phyloP scores from a whole-genome alignment of 2,888 invertebrate species.

The Apocheima hispidaria region DNA sequence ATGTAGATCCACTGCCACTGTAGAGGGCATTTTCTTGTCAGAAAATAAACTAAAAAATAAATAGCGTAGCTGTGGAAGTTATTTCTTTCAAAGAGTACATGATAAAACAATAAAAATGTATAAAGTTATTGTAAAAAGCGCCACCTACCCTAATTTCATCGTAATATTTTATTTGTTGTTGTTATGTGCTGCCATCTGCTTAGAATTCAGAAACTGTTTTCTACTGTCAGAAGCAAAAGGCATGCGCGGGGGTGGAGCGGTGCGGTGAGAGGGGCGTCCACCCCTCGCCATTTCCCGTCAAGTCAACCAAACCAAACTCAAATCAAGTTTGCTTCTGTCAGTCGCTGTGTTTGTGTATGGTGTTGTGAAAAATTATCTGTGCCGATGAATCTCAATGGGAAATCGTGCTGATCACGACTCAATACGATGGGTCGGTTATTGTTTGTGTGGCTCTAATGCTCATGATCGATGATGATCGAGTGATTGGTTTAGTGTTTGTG shows the following conservation, averaged over 20 bases:
- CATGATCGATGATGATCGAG: constrained; percentile 83
- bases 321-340: constrained; percentile 85
- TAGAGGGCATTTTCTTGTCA: too few relatives aligned
- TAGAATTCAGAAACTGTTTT: constrained; percentile 27
- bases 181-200: constrained; percentile 66
- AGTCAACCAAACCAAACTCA: constrained; percentile 72
- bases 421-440: constrained; percentile 82
- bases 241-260: constrained; percentile 69
- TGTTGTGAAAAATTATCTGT: constrained; percentile 84
- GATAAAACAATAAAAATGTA: not conserved
- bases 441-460: constrained; percentile 84
- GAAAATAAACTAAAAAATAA: too few relatives aligned
- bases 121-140: constrained; percentile 31
- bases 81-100: too few relatives aligned
- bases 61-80: too few relatives aligned
- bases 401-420: constrained; percentile 82
- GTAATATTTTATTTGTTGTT: constrained; percentile 50
- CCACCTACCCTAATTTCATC: constrained; percentile 49
- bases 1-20: too few relatives aligned
- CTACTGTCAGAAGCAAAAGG: constrained; percentile 48
- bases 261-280: constrained; percentile 58
- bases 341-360: constrained; percentile 85
- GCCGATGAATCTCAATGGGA: constrained; percentile 85
- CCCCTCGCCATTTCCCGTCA: constrained; percentile 84
- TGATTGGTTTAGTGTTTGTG: constrained; percentile 84